These are phyloP conservation scores for Noturus placidus DNA, from an alignment of 2,113 vertebrate genomes.

Conservation along the genomic window DNA sequence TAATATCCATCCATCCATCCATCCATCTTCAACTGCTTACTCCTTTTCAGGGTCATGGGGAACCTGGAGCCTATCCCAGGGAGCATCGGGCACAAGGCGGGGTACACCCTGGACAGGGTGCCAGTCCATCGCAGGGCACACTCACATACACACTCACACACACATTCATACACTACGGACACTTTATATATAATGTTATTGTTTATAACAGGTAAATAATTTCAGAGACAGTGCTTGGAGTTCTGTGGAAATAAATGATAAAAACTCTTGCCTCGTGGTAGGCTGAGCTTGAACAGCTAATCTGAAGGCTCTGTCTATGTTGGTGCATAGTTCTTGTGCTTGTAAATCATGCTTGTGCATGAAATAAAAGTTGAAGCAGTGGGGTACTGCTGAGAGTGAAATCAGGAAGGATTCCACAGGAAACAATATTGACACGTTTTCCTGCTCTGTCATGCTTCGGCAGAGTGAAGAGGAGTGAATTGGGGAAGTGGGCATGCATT, in stretches of 20 bases:
- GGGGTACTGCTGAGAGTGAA: conserved; percentile 28
- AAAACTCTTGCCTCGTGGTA: conserved; percentile 44
- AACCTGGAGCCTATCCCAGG: too few species aligned
- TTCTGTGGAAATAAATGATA: conserved; percentile 53
- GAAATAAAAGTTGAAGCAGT: conserved; percentile 36
- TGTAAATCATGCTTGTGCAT: conserved; percentile 46
- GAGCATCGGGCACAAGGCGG: too few species aligned
- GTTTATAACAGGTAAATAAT: too few species aligned
- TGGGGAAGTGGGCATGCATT: conserved; percentile 38
- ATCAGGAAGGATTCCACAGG: conserved; percentile 23
- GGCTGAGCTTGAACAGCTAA: conserved; percentile 50
- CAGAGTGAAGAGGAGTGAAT: conserved; percentile 36
- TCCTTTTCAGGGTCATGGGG: too few species aligned
- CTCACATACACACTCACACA: too few species aligned
- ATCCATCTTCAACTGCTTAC: too few species aligned
- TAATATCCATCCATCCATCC: too few species aligned
- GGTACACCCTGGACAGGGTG: too few species aligned
- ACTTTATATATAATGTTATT: too few species aligned
- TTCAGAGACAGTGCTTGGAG: conserved; percentile 31
- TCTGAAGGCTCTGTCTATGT: conserved; percentile 47
- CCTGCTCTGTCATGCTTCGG: conserved; percentile 25
- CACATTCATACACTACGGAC: too few species aligned
- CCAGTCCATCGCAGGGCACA: too few species aligned
- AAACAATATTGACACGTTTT: conserved; percentile 44
- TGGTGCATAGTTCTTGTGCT: conserved; percentile 50